Base-by-base conservation (phyloP, 53 echinoderm and acorn worm genomes). In the Luidia sarsii region DNA sequence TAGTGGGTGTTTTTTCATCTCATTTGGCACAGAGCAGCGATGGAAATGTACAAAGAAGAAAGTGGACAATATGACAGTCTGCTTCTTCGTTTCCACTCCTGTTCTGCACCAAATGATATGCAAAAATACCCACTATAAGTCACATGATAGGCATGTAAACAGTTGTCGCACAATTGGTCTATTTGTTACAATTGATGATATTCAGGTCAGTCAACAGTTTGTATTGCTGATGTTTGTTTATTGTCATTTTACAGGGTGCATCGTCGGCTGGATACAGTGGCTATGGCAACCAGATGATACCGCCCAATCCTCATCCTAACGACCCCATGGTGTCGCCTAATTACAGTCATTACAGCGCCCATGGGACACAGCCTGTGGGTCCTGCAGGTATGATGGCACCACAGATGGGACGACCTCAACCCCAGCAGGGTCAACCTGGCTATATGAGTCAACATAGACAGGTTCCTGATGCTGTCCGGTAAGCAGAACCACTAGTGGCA, bases 271-370 rank as follows among this genome's bases (percentile, higher is more conserved):
- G 33, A 14, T 59, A 62, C n/a, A 35, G 50, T 9, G 62, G 63
- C 7, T 83, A 83, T 38, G 53, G 67, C 60, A 45, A 28, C 34
- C 83, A 83, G 48, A 83, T 83, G 70, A 83, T 83, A 68, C 71
- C 57, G 48, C 82, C 50, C 39, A 3, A 7, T 10, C 83, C 43
- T 50, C 77, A 25, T 9, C 31, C 60, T 1, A 59, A 41, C 13
- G 77, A 83, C 16, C 14, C 70, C 37, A 83, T 83, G 83, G 70
- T 60, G 19, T 70, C 70, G 2, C 60, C 83, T 18, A 83, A 64
- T 48, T 71, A 83, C 59, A 67, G 65, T 41, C 59, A 70, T n/a
- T 70, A 83, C 35, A 70, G 59, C 64, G 46, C 83, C 25, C 83
- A 62, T 37, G 52, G 70, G 32, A 54, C 23, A 21, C 70, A 71